Conservation (phyloP, 92 coral and sea anemone species). For the Parazoanthus darwini region DNA sequence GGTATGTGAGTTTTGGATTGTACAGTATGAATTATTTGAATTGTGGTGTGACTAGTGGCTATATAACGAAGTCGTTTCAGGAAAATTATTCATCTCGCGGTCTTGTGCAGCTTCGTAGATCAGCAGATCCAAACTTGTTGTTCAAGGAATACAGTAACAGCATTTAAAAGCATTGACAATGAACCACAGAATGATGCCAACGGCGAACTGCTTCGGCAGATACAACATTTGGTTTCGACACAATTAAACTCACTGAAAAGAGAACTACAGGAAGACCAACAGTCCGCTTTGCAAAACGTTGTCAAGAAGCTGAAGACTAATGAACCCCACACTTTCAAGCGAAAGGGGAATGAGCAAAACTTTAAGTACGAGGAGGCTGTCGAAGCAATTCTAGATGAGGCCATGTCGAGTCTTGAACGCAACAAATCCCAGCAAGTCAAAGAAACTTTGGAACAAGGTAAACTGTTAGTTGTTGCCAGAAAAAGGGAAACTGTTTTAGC, state of each 20-base stretch:
- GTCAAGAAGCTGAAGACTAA: slow-evolving; percentile 5
- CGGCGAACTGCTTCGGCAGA: background rate
- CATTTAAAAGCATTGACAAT: background rate
- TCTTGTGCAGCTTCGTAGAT: background rate
- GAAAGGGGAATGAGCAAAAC: slow-evolving; percentile 16
- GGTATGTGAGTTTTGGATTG: background rate
- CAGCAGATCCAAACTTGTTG: background rate
- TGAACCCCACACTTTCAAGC: background rate
- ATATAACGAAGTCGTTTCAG: background rate
- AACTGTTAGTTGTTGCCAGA: background rate
- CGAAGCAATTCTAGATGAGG: slow-evolving; percentile 2
- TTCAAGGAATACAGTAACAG: background rate
- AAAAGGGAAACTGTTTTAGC: background rate
- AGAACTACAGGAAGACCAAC: background rate
- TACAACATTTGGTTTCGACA: background rate
- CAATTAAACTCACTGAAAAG: slow-evolving; percentile 1
- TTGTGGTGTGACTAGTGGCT: background rate
- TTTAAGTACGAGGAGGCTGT: slow-evolving; percentile 6
- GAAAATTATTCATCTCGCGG: background rate
- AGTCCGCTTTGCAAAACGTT: background rate
- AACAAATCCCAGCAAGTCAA: background rate
- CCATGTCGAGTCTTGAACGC: background rate
- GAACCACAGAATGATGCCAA: background rate
- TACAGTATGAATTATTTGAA: slow-evolving; percentile 1
- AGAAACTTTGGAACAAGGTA: slow-evolving; percentile 1